Base-by-base conservation (phyloP, 2,113 vertebrate genomes). In the Rhegmatorhina hoffmannsi region DNA sequence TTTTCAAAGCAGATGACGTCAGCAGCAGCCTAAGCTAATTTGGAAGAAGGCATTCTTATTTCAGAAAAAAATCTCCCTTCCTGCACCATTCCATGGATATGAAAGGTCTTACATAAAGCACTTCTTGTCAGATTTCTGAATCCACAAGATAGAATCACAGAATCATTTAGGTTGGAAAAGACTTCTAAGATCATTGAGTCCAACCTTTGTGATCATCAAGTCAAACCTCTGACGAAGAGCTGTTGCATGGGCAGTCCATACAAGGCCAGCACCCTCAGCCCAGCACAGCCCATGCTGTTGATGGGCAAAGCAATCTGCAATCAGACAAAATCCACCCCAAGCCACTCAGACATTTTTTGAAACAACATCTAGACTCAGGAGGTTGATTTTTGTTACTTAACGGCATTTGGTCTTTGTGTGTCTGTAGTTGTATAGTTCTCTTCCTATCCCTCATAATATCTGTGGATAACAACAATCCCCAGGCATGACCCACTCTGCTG, bases 41-140 rank as follows among this genome's bases (percentile, higher is more conserved):
- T 68, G 84, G 83, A 94, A 91, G 77, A 53, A 84, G 49, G n/a
- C 40, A 68, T 69, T 89, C 53, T 78, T 68, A 62, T 68, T 92
- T 56, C 84, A 70, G 53, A 6, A 88, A 55, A 55, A 72, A 73
- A 23, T 3, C 7, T 46, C 50, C 43, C 43, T 69, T 82, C 66
- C 86, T 82, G 84, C 63, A 84, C 77, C 62, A 66, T 47, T 63
- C 64, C 44, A 29, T 1, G 9, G 50, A 56, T 55, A 36, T 31
- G 68, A 46, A 69, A 87, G 77, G 73, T 34, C 67, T 91, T 33
- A 62, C 44, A 25, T 46, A 68, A 94, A 88, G 34, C 29, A 20
- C 31, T 38, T 55, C 43, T 58, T 76, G 90, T 62, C 87, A 66
- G 67, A 46, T 18, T 63, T 36, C 83, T 75, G 79, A 68, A 77